Conservation (phyloP, 2,113 vertebrate genomes). For the Natator depressus region DNA sequence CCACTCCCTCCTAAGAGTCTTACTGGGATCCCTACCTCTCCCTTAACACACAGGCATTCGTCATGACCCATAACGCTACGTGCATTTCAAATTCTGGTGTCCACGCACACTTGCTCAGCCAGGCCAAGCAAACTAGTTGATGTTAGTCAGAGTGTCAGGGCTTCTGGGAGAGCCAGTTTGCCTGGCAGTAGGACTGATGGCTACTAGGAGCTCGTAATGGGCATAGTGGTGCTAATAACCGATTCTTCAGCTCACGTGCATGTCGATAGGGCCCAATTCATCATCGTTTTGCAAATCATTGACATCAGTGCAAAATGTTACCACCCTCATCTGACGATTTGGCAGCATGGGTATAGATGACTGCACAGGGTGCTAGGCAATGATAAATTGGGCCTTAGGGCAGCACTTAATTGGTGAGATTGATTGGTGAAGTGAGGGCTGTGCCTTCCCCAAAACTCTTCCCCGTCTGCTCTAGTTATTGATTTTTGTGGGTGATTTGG, state of each 20-base stretch:
- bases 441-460: rapidly evolving
- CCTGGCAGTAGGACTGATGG: background rate
- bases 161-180: rapidly evolving
- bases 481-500: background rate
- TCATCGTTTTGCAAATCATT: background rate
- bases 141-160: rapidly evolving
- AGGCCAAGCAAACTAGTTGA: background rate
- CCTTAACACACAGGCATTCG: background rate
- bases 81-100: background rate
- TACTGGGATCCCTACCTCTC: background rate
- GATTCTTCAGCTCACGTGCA: background rate
- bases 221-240: background rate
- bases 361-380: background rate
- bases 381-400: constrained; percentile 33
- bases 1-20: background rate
- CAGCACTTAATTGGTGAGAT: background rate
- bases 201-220: rapidly evolving
- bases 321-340: background rate
- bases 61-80: background rate
- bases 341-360: background rate
- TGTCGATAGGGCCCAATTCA: background rate
- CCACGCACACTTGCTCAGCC: rapidly evolving
- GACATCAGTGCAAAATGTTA: background rate
- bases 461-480: rapidly evolving
- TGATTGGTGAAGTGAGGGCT: background rate